Conservation (phyloP, 2,888 invertebrate genomes). For the Amiota mariae region DNA sequence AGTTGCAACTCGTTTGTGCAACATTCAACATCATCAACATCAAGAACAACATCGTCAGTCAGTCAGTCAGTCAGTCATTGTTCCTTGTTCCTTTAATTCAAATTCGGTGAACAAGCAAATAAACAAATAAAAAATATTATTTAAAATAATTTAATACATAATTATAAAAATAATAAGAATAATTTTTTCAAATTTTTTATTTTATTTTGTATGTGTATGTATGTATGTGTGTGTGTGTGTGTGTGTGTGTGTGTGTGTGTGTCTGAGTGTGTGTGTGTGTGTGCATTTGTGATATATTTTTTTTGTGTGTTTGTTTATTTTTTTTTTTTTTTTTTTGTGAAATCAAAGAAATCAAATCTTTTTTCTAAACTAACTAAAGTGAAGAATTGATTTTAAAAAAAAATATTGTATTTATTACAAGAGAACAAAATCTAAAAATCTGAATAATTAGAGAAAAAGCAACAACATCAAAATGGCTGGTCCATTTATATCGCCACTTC, state of each 20-base stretch:
- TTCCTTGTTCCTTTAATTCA: background rate
- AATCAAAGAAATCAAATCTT: background rate
- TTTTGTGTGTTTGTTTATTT: background rate
- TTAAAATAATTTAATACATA: background rate
- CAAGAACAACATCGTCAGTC: background rate
- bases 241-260: background rate
- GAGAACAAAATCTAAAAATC: too few species aligned
- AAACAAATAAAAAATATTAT: background rate
- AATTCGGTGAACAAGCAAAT: background rate
- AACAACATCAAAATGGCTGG: conserved; percentile 80
- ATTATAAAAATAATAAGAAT: background rate
- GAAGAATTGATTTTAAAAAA: conserved; percentile 6
- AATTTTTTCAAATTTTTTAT: background rate
- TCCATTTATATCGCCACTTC: conserved; percentile 88
- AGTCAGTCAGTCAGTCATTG: too few species aligned
- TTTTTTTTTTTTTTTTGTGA: background rate
- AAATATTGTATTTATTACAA: conserved; percentile 21
- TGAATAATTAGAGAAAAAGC: too few species aligned
- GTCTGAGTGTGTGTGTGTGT: conserved; percentile 3
- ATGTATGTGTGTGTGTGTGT: background rate
- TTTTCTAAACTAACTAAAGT: background rate
- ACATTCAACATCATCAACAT: conserved; percentile 37
- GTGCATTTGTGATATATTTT: background rate
- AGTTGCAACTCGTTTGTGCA: conserved; percentile 60
- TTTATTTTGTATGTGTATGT: background rate